A percentile compares a stretch with the other conserved stretches of the same genome.
phyloP scores from a whole-genome alignment of 2,113 vertebrate genomes.

The Tor tambroides region DNA sequence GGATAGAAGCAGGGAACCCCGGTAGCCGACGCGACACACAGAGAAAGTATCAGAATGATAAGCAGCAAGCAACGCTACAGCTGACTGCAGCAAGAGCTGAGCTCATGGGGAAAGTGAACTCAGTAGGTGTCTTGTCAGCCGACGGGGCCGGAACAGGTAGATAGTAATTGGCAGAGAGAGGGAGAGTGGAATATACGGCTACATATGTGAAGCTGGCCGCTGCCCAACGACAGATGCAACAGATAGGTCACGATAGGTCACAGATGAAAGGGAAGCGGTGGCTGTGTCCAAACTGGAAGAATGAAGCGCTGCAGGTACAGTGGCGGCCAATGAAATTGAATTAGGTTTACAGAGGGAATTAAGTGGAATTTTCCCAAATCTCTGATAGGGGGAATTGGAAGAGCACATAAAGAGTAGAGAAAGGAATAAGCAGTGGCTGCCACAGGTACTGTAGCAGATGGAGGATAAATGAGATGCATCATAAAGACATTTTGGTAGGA shows the following conservation, averaged over 20 bases:
- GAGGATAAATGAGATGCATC: constrained; percentile 7
- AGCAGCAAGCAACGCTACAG: constrained; percentile 17
- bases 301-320: background rate
- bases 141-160: constrained; percentile 27
- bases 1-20: constrained; percentile 36
- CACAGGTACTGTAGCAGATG: constrained; percentile 31
- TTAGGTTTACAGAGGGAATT: background rate
- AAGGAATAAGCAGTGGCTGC: background rate
- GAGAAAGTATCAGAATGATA: constrained; percentile 38
- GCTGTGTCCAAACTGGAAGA: background rate
- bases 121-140: constrained; percentile 40
- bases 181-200: background rate
- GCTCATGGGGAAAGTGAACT: constrained; percentile 38
- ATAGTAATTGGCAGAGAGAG: constrained; percentile 16
- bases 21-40: constrained; percentile 1
- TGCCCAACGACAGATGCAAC: constrained; percentile 11
- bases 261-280: too few species aligned
- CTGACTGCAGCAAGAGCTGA: constrained; percentile 37
- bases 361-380: constrained; percentile 13
- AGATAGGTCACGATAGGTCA: constrained; percentile 2
- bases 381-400: background rate
- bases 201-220: background rate
- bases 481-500: constrained; percentile 11
- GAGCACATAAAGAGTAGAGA: too few species aligned
- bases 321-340: background rate